Conservation (phyloP, 53 echinoderm and acorn worm species). For the Henricia sp. region DNA sequence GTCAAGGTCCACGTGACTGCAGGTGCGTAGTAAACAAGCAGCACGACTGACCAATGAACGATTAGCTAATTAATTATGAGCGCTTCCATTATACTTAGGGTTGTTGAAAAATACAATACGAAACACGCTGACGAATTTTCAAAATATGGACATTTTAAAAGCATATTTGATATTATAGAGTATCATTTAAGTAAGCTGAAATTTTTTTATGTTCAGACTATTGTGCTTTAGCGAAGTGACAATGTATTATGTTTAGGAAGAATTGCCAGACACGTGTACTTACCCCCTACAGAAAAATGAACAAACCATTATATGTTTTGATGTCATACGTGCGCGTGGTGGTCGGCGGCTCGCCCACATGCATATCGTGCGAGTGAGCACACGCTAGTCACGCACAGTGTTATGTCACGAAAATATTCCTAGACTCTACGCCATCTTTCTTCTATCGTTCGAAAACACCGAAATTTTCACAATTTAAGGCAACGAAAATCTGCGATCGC, state of each 20-base stretch:
- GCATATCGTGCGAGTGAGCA: constrained; percentile 3
- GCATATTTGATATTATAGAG: too few species aligned
- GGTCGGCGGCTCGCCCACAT: constrained; percentile 46
- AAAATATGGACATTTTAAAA: background rate
- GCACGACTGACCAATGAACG: constrained; percentile 9
- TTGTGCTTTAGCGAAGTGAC: too few species aligned
- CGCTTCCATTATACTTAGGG: constrained; percentile 33
- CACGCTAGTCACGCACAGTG: background rate
- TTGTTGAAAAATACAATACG: background rate
- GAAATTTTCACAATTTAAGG: constrained; percentile 1
- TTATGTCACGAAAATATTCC: constrained; percentile 47
- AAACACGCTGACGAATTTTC: background rate
- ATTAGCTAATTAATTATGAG: constrained; percentile 26
- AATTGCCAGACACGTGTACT: constrained; percentile 37
- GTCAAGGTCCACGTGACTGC: constrained; percentile 48
- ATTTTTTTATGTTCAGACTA: too few species aligned
- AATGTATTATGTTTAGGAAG: constrained; percentile 6
- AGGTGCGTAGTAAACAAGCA: constrained; percentile 60
- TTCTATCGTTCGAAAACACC: background rate
- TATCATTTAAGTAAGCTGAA: too few species aligned
- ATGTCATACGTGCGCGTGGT: constrained; percentile 61
- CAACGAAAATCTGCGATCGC: background rate
- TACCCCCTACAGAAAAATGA: constrained; percentile 50
- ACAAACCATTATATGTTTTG: constrained; percentile 54
- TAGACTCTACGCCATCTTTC: constrained; percentile 51